phyloP scores from a whole-genome alignment of 1,140 invertebrate species.

The Rhizoglyphus robini region DNA sequence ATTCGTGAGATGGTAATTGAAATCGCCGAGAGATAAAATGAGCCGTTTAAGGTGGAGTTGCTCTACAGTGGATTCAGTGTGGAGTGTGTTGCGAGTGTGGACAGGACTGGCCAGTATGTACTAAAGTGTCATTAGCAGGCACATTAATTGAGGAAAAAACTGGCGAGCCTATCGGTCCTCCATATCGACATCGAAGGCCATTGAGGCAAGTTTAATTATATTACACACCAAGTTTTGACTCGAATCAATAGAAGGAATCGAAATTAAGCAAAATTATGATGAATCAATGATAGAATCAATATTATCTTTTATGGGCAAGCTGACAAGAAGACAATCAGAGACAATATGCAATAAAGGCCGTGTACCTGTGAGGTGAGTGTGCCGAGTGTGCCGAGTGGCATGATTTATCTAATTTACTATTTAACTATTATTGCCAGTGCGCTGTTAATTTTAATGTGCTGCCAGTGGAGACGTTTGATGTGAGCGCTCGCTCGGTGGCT shows the following conservation, averaged over 20 bases:
- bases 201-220: too few relatives aligned
- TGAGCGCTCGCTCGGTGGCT: neutral
- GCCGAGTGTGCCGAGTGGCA: neutral
- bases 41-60: slow-evolving; percentile 1
- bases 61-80: neutral
- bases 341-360: neutral
- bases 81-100: neutral
- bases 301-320: neutral
- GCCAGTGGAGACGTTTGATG: neutral
- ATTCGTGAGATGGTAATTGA: slow-evolving; percentile 13
- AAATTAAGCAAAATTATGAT: neutral
- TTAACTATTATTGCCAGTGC: slow-evolving; percentile 2
- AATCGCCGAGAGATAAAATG: neutral
- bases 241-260: neutral
- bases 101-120: neutral
- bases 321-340: slow-evolving; percentile 9
- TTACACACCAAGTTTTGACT: too few relatives aligned
- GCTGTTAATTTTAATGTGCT: slow-evolving; percentile 13
- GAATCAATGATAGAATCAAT: slow-evolving; percentile 6
- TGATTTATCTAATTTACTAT: neutral
- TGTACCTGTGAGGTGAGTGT: neutral
- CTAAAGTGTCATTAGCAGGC: too few relatives aligned
- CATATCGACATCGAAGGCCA: too few relatives aligned
- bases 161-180: too few relatives aligned
- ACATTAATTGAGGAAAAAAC: too few relatives aligned